Percentiles rank a stretch among this genome's conserved stretches.
phyloP scores from a whole-genome alignment of 2,797 vertebrate species.

The Lacerta bilineata region DNA sequence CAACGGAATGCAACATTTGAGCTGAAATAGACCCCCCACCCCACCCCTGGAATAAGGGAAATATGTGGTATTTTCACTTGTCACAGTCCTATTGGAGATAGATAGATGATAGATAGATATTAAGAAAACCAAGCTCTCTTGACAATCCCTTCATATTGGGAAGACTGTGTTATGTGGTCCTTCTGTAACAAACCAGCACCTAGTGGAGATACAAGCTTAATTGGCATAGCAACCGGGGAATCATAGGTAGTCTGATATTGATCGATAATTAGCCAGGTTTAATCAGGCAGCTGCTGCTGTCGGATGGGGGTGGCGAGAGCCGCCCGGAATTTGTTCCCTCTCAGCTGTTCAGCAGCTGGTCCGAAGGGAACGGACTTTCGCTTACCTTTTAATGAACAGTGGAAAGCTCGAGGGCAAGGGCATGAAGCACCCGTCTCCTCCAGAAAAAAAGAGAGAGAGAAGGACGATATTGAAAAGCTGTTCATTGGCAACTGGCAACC shows the following conservation, averaged over 20 bases:
- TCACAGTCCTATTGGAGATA: neutral
- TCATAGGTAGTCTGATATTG: conserved; percentile 4
- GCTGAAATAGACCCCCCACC: too few relatives aligned
- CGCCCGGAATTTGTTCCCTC: neutral
- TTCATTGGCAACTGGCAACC: neutral
- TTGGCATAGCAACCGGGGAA: conserved; percentile 26
- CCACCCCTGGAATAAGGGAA: neutral
- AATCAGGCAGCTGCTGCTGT: conserved; percentile 12
- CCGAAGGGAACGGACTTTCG: neutral
- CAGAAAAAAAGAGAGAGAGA: neutral
- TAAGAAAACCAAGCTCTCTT: neutral
- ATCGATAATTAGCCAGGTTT: conserved; percentile 36
- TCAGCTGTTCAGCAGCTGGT: neutral
- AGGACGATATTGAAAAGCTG: neutral
- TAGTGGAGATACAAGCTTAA: conserved; percentile 23
- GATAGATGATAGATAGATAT: too few relatives aligned
- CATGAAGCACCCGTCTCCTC: neutral
- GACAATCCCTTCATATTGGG: neutral
- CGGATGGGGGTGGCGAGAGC: neutral
- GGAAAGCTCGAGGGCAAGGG: neutral
- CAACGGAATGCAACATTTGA: too few relatives aligned
- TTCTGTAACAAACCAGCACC: neutral
- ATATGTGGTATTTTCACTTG: neutral
- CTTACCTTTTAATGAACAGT: neutral
- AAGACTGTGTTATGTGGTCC: neutral